Percentiles rank a stretch among this genome's conserved stretches.
phyloP scores from a whole-genome alignment of 2,797 vertebrate species.

The Scolopax bukidnonensis region DNA sequence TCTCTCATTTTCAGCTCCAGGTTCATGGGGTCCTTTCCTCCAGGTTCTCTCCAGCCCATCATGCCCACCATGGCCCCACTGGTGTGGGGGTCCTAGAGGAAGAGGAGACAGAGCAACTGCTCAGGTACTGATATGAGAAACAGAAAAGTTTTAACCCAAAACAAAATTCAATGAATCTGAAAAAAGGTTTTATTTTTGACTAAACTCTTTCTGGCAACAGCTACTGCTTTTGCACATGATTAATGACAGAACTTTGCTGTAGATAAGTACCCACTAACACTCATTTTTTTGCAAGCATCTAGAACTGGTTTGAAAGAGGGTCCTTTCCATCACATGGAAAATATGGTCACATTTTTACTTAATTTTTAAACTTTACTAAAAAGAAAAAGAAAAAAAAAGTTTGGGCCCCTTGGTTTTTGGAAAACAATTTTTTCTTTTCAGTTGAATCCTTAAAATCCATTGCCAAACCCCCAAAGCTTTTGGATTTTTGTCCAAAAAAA shows the following conservation, averaged over 20 bases:
- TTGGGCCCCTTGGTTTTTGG: background rate
- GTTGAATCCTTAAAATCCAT: background rate
- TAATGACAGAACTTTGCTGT: background rate
- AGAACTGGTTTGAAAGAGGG: background rate
- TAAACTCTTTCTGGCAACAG: background rate
- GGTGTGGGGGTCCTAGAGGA: rapidly evolving
- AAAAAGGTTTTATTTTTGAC: background rate
- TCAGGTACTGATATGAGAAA: background rate
- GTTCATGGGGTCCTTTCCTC: background rate
- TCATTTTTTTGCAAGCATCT: background rate
- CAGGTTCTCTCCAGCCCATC: background rate
- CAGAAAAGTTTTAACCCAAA: background rate
- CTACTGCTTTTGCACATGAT: background rate
- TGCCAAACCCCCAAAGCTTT: slow-evolving; percentile 22
- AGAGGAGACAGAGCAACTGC: background rate
- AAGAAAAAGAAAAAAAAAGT: background rate
- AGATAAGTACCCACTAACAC: background rate
- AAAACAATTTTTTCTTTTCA: background rate
- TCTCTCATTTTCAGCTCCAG: background rate
- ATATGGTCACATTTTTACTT: background rate
- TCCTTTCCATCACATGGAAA: background rate
- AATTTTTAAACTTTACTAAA: background rate
- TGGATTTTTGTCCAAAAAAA: slow-evolving; percentile 26
- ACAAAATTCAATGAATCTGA: background rate
- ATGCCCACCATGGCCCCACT: background rate